phyloP scores from a whole-genome alignment of 2,113 vertebrate species.

The Sphyrna mokarran region DNA sequence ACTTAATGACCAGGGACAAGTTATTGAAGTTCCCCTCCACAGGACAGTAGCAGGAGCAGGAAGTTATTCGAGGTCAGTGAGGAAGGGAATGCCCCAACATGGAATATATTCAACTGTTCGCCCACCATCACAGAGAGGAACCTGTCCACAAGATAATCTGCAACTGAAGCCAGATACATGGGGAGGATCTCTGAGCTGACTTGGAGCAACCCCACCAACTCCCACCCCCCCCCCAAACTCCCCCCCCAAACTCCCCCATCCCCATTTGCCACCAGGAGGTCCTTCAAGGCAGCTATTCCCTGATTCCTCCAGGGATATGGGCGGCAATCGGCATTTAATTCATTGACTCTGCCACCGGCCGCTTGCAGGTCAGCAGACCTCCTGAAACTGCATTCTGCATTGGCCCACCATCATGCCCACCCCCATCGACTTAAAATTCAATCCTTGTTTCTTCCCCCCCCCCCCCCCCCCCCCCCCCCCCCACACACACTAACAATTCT shows the following conservation, averaged over 20 bases:
- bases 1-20: not conserved
- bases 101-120: not conserved
- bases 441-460: too few species aligned
- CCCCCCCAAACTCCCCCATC: too few species aligned
- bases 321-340: too few species aligned
- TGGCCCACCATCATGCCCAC: too few species aligned
- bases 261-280: not conserved
- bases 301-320: too few species aligned
- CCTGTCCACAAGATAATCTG: not conserved
- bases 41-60: not conserved
- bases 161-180: not conserved
- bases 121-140: not conserved
- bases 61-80: not conserved
- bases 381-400: too few species aligned
- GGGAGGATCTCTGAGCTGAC: not conserved
- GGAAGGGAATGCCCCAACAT: not conserved
- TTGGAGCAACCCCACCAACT: not conserved
- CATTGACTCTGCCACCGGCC: too few species aligned
- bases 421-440: too few species aligned
- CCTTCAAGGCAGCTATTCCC: too few species aligned
- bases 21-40: too few species aligned
- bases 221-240: fast-evolving
- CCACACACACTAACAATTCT: not conserved
- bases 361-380: too few species aligned
- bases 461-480: too few species aligned